Percentiles rank a stretch among this genome's conserved stretches.
These are phyloP conservation scores for Adoxophyes honmai DNA, from an alignment of 1,140 invertebrate genomes.

Conservation along the genomic window DNA sequence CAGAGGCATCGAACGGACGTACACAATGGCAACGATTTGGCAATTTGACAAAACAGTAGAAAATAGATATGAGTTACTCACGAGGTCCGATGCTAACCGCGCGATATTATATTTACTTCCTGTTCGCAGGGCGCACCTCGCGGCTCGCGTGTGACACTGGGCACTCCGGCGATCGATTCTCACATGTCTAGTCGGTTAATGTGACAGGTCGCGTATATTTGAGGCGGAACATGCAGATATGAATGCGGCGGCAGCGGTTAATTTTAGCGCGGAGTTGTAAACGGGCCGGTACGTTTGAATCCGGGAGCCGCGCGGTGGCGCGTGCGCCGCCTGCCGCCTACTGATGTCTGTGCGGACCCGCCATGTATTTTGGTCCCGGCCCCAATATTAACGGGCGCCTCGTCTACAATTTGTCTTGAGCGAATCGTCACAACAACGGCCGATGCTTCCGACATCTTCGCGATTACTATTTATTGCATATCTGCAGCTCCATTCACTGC, in stretches of 20 bases:
- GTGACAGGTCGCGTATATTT: slow-evolving; percentile 52
- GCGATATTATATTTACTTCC: slow-evolving; percentile 53
- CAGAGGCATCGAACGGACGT: slow-evolving; percentile 30
- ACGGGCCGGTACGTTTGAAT: slow-evolving; percentile 56
- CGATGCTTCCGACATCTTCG: slow-evolving; percentile 42
- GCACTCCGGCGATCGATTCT: slow-evolving; percentile 36
- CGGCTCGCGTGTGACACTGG: slow-evolving; percentile 27
- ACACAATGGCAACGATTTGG: slow-evolving; percentile 37
- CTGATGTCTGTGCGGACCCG: slow-evolving; percentile 52
- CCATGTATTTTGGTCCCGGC: slow-evolving; percentile 72
- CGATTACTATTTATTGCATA: slow-evolving; percentile 36
- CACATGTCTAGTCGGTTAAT: slow-evolving; percentile 48
- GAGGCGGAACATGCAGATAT: slow-evolving; percentile 60
- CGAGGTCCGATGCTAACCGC: slow-evolving; percentile 40
- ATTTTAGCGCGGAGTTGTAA: slow-evolving; percentile 64
- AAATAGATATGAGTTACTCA: slow-evolving; percentile 65
- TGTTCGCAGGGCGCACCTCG: slow-evolving; percentile 29
- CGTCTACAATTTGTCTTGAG: slow-evolving; percentile 71
- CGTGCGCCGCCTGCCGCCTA: slow-evolving; percentile 68
- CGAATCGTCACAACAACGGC: slow-evolving; percentile 64
- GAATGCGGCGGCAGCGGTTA: slow-evolving; percentile 64
- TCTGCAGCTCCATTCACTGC: slow-evolving; percentile 27
- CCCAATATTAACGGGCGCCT: slow-evolving; percentile 66
- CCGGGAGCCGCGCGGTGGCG: slow-evolving; percentile 62
- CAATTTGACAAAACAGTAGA: slow-evolving; percentile 60